Evolutionary conservation across 2,888 invertebrate species (phyloP), one percentile per base, ranked within the genome.

Genomic region (Phymatocera aterrima): DNA sequence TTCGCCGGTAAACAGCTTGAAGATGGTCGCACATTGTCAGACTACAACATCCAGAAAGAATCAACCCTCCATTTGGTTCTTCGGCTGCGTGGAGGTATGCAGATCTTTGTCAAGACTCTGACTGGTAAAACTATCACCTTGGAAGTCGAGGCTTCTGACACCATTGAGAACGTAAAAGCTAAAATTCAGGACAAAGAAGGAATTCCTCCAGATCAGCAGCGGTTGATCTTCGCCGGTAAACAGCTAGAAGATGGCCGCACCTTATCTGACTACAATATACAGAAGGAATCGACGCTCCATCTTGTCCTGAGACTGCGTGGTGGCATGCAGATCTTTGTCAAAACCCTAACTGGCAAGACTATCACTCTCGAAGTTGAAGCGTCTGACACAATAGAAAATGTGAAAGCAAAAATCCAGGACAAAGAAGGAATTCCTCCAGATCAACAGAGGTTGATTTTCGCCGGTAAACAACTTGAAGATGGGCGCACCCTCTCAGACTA

Each of bases 151-250:
- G 82, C 82, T 0, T 82, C 82, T 0, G 82, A 83, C 54, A 83
- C 82, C 0, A 83, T 83, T 5, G 82, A 83, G 37, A 83, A 83
- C 10, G 82, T 83, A 0, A 83, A 83, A 4, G 82, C 82, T 0
- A 83, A 83, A 60, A 83, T 83, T 28, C 83, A 83, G 46, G 83
- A 83, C 48, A 83, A 83, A 3, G 83, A 83, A n/a, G 83, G 83
- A 77, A 83, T 83, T 28, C 82, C 82, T 2, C 81, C 81, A 15
- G 82, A 82, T 18, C 81, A 82, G 64, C 82, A 82, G 61, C 65
- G 82, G 57, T 80, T 82, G 54, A 82, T 83, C 28, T 83, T 83
- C 5, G 83, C 83, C 3, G 83, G 83, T 24, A 83, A 83, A 40
- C 83, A 83, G 8, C 77, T 82, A 12, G 82, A 82, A 48, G 82